These are phyloP conservation scores for Lepidotrigona ventralis DNA, from an alignment of 1,140 invertebrate species.

Conservation along the genomic window DNA sequence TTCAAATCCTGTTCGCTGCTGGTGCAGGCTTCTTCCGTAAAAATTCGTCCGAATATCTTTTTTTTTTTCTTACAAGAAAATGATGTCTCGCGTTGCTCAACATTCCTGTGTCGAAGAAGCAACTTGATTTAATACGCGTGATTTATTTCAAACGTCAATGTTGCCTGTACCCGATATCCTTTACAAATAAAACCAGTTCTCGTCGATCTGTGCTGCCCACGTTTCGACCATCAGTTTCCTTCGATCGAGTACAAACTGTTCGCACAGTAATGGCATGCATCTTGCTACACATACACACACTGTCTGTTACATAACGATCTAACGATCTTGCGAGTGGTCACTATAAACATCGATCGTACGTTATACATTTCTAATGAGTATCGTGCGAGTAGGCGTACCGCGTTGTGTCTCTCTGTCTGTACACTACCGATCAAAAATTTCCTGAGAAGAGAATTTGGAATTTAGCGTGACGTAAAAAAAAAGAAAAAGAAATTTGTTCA, in stretches of 20 bases:
- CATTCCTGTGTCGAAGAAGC: too few species aligned
- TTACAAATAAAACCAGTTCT: background rate
- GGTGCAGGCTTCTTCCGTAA: background rate
- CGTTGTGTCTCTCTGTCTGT: background rate
- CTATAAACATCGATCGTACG: background rate
- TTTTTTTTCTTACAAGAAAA: background rate
- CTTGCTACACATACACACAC: background rate
- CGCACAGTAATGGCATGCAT: background rate
- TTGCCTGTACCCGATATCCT: too few species aligned
- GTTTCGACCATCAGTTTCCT: background rate
- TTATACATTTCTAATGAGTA: background rate
- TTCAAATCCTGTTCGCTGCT: slow-evolving; percentile 1
- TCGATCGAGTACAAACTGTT: background rate
- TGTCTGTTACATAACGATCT: background rate
- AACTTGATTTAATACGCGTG: background rate
- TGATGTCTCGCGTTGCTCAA: background rate
- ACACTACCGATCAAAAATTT: background rate
- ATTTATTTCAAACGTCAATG: background rate
- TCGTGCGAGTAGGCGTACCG: background rate
- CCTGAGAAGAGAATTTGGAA: background rate
- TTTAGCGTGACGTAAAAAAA: background rate
- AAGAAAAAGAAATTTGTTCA: too few species aligned
- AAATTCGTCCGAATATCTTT: background rate
- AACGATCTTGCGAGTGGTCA: background rate
- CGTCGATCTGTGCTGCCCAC: background rate